These are phyloP conservation scores for Caenorhabditis imperialis DNA, from an alignment of 2,888 invertebrate species.

Conservation along the genomic window DNA sequence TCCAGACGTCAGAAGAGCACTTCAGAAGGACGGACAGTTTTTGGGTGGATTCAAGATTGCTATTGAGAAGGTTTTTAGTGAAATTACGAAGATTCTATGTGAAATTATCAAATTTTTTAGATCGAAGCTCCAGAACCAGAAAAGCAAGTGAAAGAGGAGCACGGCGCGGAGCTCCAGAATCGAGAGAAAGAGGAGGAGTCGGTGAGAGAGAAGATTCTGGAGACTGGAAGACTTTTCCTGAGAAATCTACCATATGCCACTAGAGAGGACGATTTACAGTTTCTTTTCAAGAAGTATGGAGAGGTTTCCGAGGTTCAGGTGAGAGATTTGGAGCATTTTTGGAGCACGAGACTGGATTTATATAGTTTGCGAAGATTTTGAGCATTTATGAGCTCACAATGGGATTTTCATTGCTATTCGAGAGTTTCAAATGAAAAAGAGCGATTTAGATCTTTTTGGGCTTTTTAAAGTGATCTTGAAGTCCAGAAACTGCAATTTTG, in stretches of 20 bases:
- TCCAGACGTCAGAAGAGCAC: conserved; percentile 68
- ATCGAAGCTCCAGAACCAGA: conserved; percentile 43
- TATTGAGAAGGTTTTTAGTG: conserved; percentile 45
- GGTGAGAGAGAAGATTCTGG: conserved; percentile 67
- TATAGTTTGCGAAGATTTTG: too few relatives aligned
- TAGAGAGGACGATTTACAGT: conserved; percentile 88
- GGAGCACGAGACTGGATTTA: too few relatives aligned
- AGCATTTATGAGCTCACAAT: too few relatives aligned
- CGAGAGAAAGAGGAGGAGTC: conserved; percentile 49
- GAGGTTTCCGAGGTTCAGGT: conserved; percentile 83
- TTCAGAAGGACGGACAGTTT: conserved; percentile 67
- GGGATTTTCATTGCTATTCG: too few relatives aligned
- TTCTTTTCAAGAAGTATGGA: conserved; percentile 83
- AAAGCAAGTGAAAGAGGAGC: conserved; percentile 13
- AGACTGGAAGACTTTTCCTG: conserved; percentile 91
- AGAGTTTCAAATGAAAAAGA: not conserved
- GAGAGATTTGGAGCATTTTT: not conserved
- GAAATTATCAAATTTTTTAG: conserved; percentile 11
- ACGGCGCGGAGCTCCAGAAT: conserved; percentile 25
- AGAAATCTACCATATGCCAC: conserved; percentile 90
- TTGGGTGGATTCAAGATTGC: conserved; percentile 73
- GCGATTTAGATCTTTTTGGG: too few relatives aligned
- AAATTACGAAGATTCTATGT: too few relatives aligned
- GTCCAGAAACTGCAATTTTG: too few relatives aligned
- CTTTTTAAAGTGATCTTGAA: too few relatives aligned